Percentiles rank a stretch among this genome's conserved stretches.
Evolutionary conservation across 2,797 vertebrate species (phyloP).

Genomic region (Kryptopterus vitreolus): DNA sequence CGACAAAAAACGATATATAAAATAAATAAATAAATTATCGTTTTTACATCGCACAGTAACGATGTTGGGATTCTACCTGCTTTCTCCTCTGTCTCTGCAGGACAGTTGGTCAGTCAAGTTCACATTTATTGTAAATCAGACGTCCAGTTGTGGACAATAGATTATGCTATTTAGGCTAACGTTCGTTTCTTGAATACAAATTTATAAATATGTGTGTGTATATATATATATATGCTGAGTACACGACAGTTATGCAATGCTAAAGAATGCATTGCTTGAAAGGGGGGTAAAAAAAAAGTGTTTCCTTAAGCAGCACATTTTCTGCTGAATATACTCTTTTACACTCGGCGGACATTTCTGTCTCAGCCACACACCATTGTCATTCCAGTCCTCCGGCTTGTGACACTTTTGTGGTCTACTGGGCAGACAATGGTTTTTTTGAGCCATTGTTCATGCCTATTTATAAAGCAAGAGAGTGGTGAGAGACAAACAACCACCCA

Average conservation of each 20-base stretch:
- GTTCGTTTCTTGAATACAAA: too few species aligned
- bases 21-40: too few species aligned
- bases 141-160: too few species aligned
- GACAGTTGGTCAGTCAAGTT: too few species aligned
- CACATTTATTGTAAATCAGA: too few species aligned
- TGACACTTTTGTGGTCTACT: conserved; percentile 59
- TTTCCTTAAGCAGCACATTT: conserved; percentile 35
- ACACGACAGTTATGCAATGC: conserved; percentile 10
- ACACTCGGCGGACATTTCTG: conserved; percentile 43
- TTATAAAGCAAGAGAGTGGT: conserved; percentile 61
- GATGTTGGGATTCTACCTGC: too few species aligned
- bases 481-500: conserved; percentile 60
- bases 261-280: conserved; percentile 25
- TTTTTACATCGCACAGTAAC: too few species aligned
- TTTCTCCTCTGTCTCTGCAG: too few species aligned
- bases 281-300: not conserved
- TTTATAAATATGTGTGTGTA: too few species aligned
- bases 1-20: too few species aligned
- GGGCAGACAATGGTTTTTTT: conserved; percentile 63
- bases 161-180: too few species aligned
- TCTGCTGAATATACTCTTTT: conserved; percentile 52
- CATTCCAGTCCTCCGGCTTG: conserved; percentile 57
- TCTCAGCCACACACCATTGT: conserved; percentile 59
- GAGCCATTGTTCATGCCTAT: conserved; percentile 61
- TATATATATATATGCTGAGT: not conserved